Evolutionary conservation across 2,888 invertebrate genomes (phyloP), one percentile per base, ranked within the genome.

Genomic region (Agelastica alni): DNA sequence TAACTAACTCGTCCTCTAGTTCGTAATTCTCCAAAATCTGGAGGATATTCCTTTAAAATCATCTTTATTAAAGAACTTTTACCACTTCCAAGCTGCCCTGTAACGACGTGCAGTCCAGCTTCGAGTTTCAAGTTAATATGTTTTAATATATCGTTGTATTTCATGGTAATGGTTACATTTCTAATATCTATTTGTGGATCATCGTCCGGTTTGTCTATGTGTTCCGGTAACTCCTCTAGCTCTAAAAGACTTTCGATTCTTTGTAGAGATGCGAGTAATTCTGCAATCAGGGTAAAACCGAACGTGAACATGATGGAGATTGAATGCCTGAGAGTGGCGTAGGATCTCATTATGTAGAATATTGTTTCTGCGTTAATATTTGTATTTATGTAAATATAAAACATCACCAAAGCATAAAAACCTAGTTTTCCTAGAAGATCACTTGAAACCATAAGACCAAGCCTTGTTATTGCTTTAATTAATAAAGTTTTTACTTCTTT

Each of bases 11-110:
- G 68, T n/a, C 81, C 85, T 79, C 53, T 83, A 1, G 83, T 75
- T 13, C 56, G 57, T 1, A 80, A 47, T 2, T 56, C 65, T 0
- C 80, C 84, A 80, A 43, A 83, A 1, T 81, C 72, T 10, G 55
- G 52, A 0, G 78, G 61, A 4, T 53, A 64, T 5, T 78, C 78
- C 6, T 72, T 73, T 14, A 80, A 54, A 17, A 80, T 61, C 1
- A 77, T 53, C 58, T 79, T 75, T 0, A 81, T 56, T 1, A 80
- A 45, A 0, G 78, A 73, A 0, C 78, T 77, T 64, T 88, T 88
- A 34, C 88, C 88, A 14, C 83, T 77, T 12, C 88, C 88, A 3
- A 88, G 84, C 1, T 82, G 79, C 7, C 88, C 88, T 17, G 86
- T 81, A 4, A 88, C 71, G 1, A 83, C 82, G 20, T 79, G 76